Evolutionary conservation across 2,113 vertebrate genomes (phyloP).

Genomic region (Lamprotornis superbus): DNA sequence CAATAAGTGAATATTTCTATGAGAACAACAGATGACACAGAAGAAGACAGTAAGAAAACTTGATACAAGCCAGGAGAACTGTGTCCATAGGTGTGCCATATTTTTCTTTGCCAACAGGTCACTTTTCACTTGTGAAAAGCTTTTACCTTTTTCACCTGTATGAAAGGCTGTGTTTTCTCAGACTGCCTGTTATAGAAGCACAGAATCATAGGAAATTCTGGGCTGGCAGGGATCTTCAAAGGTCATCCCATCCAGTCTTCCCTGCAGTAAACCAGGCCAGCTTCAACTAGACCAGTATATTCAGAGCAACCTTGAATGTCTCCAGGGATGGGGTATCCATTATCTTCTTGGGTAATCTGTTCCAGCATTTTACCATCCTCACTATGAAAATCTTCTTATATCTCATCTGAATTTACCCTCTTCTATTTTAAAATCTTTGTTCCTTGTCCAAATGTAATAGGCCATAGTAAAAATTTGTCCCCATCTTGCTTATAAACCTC

Average conservation of each 20-base stretch:
- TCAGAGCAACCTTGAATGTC: not conserved
- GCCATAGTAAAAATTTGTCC: not conserved
- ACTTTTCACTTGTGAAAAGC: not conserved
- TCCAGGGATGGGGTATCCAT: not conserved
- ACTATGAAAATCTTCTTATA: not conserved
- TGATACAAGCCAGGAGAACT: not conserved
- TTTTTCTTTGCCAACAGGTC: not conserved
- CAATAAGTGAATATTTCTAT: not conserved
- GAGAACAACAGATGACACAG: not conserved
- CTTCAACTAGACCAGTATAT: not conserved
- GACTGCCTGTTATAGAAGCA: not conserved
- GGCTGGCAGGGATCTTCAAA: not conserved
- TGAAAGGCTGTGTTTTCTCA: not conserved
- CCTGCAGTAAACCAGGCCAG: not conserved
- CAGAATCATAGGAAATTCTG: not conserved
- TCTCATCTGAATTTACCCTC: not conserved
- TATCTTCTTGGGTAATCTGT: not conserved
- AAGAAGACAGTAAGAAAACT: not conserved
- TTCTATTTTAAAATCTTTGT: not conserved
- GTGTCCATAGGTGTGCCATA: fast-evolving
- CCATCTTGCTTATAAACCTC: not conserved
- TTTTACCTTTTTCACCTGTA: not conserved
- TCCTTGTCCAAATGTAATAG: not conserved
- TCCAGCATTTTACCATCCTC: not conserved
- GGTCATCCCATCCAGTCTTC: fast-evolving